Conservation (phyloP, 1,140 invertebrate genomes). For the Lineus longissimus region DNA sequence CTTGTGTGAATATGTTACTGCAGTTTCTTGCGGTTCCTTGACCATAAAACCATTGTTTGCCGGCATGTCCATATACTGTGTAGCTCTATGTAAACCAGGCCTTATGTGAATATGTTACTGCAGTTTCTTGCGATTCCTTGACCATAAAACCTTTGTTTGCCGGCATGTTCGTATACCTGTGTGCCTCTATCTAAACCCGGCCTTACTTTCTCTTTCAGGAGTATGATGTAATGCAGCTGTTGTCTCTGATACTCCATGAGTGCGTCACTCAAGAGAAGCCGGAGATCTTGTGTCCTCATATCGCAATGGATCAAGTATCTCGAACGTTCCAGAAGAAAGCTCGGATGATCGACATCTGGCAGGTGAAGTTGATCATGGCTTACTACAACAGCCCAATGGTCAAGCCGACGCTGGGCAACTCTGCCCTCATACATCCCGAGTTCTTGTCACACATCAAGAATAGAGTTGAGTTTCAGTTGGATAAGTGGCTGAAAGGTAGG, state of each 20-base stretch:
- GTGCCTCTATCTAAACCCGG: no score
- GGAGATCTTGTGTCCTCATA: slow-evolving; percentile 66
- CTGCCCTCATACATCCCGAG: slow-evolving; percentile 34
- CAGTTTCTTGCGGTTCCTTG: no score
- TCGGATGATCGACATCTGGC: slow-evolving; percentile 28
- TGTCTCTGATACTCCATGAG: slow-evolving; percentile 77
- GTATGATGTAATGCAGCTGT: slow-evolving; percentile 58
- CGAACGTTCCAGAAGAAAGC: not conserved
- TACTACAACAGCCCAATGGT: slow-evolving; percentile 27
- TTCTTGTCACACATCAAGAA: slow-evolving; percentile 34
- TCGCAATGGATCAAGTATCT: slow-evolving; percentile 35
- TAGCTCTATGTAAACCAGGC: no score
- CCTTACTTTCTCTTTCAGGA: slow-evolving; percentile 29
- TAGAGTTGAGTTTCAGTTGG: slow-evolving; percentile 31
- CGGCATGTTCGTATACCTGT: no score
- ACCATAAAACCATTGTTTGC: no score
- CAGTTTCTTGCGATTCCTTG: no score
- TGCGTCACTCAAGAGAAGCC: slow-evolving; percentile 82
- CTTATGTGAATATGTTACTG: no score
- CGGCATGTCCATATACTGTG: no score
- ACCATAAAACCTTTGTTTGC: no score
- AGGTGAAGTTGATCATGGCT: slow-evolving; percentile 36
- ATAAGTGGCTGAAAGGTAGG: slow-evolving; percentile 39
- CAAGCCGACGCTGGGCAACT: slow-evolving; percentile 8
- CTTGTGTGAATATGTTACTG: no score